Base-by-base conservation (phyloP, 2,797 vertebrate genomes). In the Falco biarmicus region DNA sequence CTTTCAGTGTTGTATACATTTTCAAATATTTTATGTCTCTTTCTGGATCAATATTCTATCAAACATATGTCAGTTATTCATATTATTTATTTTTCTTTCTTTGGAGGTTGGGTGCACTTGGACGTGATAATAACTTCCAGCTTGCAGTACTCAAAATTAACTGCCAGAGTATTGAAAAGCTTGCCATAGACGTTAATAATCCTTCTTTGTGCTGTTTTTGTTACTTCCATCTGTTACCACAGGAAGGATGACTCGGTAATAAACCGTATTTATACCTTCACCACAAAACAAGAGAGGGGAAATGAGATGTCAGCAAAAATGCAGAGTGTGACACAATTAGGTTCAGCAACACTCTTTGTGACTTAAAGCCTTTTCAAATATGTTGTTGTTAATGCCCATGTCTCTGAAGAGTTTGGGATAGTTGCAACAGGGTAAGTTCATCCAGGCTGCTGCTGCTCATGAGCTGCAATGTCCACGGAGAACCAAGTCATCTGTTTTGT, bases 271-370 rank as follows among this genome's bases (percentile, higher is more conserved):
- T 97, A 89, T 68, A 97, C 92, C 89, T 97, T 95, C 83, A 93
- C 92, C 95, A 82, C 74, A 77, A 96, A 97, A 97, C 66, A 95
- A 21, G 74, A 84, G 90, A 97, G 68, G 97, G 96, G 96, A 98
- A 98, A 95, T 96, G 89, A 97, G 77, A 93, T 90, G 91, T 97
- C 93, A 98, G 97, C 97, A 97, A 96, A 90, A 98, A 97, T 76
- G 68, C 65, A 80, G 34, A 60, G 93, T 84, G 87, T 95, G 90
- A 96, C 24, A 76, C 91, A 92, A 61, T 81, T 61, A 53, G 68
- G 75, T 78, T 96, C 86, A 60, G 86, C 93, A 94, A 61, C 83
- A 66, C 64, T 94, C 94, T 95, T 96, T 94, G 90, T 61, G 54
- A 70, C 84, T 97, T 90, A 76, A 91, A 93, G 34, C 69, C 75